Base-by-base conservation (phyloP, 2,113 vertebrate genomes). In the Catharus fuscescens region DNA sequence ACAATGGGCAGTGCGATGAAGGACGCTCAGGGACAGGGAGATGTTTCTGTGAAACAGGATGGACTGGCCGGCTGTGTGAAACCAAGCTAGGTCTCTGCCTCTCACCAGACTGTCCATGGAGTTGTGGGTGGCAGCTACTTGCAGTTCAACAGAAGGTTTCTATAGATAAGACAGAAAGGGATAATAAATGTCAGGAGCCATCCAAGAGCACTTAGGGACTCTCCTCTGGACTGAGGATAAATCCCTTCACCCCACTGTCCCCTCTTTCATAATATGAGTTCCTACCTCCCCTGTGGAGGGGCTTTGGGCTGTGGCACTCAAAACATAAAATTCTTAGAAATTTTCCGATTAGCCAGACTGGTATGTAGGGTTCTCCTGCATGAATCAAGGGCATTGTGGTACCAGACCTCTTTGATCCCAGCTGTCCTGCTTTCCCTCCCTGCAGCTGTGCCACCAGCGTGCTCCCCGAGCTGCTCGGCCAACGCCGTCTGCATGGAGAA, bases 1-100 rank as follows among this genome's bases (percentile, higher is more conserved):
- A 95, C 53, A 98, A 98, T 0, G 99, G 99, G 14, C 96, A 98
- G 70, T 99, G 99, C 29, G 98, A 99, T 0, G 98, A 98, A 2
- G 98, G 99, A 2, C 80, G 84, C n/a, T 92, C 74, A 1, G 99
- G 99, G 42, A 98, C 98, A 0, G 99, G 99, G 10, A 84, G 74
- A 19, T 99, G 99, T 85, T 95, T 99, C 96, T 99, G 99, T 89
- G 98, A 98, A 24, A 93, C 95, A 0, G 99, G 99, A 59, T 99
- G 99, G 99, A 98, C 98, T 0, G 99, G 99, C 44, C 92, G 38
- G 18, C 97, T 93, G 40, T 99, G 99, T 34, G 98, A 99, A 91
- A 97, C 92, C 28, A 96, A 94, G 57, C 92, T 98, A 97, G 98
- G 99, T 99, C 65, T 84, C 57, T 93, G 86, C 36, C 60, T 66